Evolutionary conservation across 2,888 invertebrate species (phyloP), one percentile per base, ranked within the genome.

Genomic region (Blastobasis adustella): DNA sequence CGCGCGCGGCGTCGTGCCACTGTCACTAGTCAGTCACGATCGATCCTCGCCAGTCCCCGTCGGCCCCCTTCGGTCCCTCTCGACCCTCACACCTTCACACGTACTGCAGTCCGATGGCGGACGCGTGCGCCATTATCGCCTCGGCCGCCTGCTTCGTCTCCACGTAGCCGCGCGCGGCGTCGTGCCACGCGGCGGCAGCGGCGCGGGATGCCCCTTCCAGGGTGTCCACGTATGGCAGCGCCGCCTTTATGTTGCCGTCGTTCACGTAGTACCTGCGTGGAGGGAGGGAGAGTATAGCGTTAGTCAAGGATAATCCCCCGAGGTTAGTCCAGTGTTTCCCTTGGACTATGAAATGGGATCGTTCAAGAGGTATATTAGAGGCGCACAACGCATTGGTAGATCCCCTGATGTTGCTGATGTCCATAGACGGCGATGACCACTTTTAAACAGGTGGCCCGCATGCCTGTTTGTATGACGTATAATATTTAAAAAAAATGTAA

Each of bases 61-160:
- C 23, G 23, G 23, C 3, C 23, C 23, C 23, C 23, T 1, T 23
- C 23, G 23, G 23, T 23, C 23, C 23, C 23, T 23, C 23, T 23
- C 23, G 23, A 3, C 23, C 23, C 23, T 23, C 23, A 23, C 23
- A 23, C 23, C 45, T n/a, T 10, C 40, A 55, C 40, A 66, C 43
- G 81, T 83, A 81, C 55, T 79, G 78, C 43, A 94, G 80, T 37
- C 93, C 93, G 60, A 93, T 90, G 1, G 96, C 94, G 0, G 95
- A 93, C 5, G 97, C 97, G 73, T 97, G 96, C 0, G 98, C 96
- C 73, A 98, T 90, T 38, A 99, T 88, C 0, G 96, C 95, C 69
- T 96, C 93, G 7, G 97, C 96, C 8, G 97, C 97, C 79, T 97
- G 97, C 71, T 94, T 92, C 7, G 96, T 95, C 84, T 98, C 98